Base-by-base conservation (phyloP, 2,888 invertebrate genomes). In the Tolmerus cingulatus region DNA sequence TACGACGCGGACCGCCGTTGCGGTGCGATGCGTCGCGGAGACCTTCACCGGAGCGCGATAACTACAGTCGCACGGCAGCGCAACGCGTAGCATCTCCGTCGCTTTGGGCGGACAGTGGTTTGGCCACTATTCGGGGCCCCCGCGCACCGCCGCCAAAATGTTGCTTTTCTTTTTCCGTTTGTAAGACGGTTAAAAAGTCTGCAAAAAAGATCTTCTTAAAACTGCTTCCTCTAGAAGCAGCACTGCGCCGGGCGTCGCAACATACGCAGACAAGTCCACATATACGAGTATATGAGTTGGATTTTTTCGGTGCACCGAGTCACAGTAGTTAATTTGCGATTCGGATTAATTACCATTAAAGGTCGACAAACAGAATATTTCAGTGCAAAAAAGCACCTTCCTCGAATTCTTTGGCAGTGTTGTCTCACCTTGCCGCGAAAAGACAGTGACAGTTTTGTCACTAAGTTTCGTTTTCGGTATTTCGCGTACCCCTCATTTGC, bases 1-100 rank as follows among this genome's bases (percentile, higher is more conserved):
- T 85, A 37, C n/a, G 19, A n/a, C 23, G 14, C 66, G 66, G 9
- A 37, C 66, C 14, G 85, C 16, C 43, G 30, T 51, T 51, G 51
- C 51, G 51, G 51, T 51, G 51, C 51, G 51, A 8, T 34, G 46
- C 46, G 46, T n/a, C 43, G 23, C 12, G 46, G 66, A 82, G 82
- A 82, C 82, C 82, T 82, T 82, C 82, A 82, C 82, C 82, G 40
- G 82, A 40, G 1, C 37, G 23, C 79, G 79, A 51, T 79, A 3
- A 79, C 79, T 79, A 27, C 14, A 16, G 40, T 40, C 40, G 43
- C 14, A 46, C 16, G 43, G 16, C 43, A 46, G 43, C 5, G 43
- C 5, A 46, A 46, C 43, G 43, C 43, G 34, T 34, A 34, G 34
- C 34, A 7, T 34, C 34, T 7, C 7, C 34, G 43, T 46, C 43